Evolutionary conservation across 2,797 vertebrate species (phyloP), one percentile per base, ranked within the genome.

Genomic region (Clarias pachynema): DNA sequence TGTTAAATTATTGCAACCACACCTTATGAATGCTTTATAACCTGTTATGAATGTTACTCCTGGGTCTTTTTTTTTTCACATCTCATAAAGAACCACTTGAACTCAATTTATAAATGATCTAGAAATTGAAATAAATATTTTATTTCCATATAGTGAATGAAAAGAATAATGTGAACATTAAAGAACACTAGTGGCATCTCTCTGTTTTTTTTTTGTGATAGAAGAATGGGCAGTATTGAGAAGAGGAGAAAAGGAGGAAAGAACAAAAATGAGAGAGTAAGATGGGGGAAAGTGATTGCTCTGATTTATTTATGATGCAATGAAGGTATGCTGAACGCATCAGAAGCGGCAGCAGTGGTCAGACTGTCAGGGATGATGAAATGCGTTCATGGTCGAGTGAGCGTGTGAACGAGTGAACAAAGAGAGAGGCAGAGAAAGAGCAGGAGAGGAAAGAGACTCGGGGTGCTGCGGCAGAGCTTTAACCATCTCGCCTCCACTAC

Each of bases 261-360:
- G 89, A 93, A 92, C 69, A 29, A 69, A 34, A 73, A 69, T 60
- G 4, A 74, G 63, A 80, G 44, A 73, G 66, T 16, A 40, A 5
- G 34, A 80, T 29, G 31, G 29, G 56, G 93, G 87, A 94, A 95
- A 96, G 97, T 96, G 88, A 97, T 97, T 97, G 96, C 95, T 97
- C 97, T 97, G 97, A 94, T 98, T 98, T 99, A 99, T 99, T 98
- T 98, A 99, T 98, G 97, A 97, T 96, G 97, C 96, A 96, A 96
- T 96, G 97, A 97, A 98, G 97, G 97, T 97, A 97, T 97, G 96
- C 96, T 96, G 97, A 97, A 96, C 90, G 94, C 95, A 96, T 97
- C 96, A 96, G 96, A 97, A 96, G 93, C 95, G 95, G 96, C 96
- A 96, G 96, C 96, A 97, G 96, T 97, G 98, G 97, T 97, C 97